A percentile compares a stretch with the other conserved stretches of the same genome.
phyloP scores from a whole-genome alignment of 2,888 invertebrate species.

The Mantis religiosa region DNA sequence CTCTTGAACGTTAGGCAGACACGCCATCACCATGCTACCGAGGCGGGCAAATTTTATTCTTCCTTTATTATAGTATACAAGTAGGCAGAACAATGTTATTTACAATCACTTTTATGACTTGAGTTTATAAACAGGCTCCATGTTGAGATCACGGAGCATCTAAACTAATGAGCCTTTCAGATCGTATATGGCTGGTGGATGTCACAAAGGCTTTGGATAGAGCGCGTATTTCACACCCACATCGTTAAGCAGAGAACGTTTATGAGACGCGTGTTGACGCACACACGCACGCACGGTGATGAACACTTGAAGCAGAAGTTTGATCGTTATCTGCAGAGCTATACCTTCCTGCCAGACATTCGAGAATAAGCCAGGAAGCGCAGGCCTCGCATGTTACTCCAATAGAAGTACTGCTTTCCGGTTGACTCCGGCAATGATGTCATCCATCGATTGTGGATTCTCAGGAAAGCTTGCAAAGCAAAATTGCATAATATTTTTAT shows the following conservation, averaged over 20 bases:
- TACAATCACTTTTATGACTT: no score
- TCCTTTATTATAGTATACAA: no score
- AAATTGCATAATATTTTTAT: no score
- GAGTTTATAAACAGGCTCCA: no score
- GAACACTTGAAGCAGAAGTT: background rate
- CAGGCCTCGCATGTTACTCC: background rate
- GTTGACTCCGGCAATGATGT: background rate
- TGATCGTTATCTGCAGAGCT: background rate
- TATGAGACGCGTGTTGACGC: background rate
- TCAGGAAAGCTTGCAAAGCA: background rate
- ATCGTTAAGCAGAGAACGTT: background rate
- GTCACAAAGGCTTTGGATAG: no score
- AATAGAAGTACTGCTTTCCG: background rate
- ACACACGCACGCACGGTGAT: background rate
- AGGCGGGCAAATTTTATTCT: no score
- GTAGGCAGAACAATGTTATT: no score
- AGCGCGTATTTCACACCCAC: background rate
- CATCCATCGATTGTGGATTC: background rate
- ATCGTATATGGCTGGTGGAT: no score
- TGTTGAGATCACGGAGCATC: no score
- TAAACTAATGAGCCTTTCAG: no score
- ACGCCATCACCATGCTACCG: no score
- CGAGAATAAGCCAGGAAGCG: background rate
- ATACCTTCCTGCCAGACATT: constrained; percentile 1
- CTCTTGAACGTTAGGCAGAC: no score